phyloP scores from a whole-genome alignment of 2,797 vertebrate species.

The Scolopax rusticola region DNA sequence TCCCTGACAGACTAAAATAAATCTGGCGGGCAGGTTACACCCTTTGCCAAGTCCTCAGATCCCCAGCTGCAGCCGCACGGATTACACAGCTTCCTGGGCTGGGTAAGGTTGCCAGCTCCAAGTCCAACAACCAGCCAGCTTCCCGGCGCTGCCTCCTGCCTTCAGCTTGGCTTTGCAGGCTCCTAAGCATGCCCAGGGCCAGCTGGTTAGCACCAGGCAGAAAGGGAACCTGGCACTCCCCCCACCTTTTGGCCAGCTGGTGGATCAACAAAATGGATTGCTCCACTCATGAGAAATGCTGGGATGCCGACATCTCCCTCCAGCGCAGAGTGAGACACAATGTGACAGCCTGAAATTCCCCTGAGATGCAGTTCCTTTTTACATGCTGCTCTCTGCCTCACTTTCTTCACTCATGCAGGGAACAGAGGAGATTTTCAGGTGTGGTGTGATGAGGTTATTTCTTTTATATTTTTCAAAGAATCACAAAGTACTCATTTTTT shows the following conservation, averaged over 20 bases:
- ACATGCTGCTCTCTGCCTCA: background rate
- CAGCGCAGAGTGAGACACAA: fast-evolving
- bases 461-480: background rate
- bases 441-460: background rate
- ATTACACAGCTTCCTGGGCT: background rate
- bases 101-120: background rate
- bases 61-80: constrained; percentile 45
- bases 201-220: constrained; percentile 68
- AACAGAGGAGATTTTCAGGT: background rate
- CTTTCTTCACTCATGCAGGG: fast-evolving
- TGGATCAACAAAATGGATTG: constrained; percentile 57
- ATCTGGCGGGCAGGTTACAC: constrained; percentile 34
- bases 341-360: background rate
- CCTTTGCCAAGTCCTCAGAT: constrained; percentile 36
- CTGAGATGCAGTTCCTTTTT: fast-evolving
- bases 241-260: constrained; percentile 47
- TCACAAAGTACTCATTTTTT: background rate
- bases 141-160: background rate
- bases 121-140: background rate
- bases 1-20: constrained; percentile 63
- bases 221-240: constrained; percentile 53
- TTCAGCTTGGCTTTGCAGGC: constrained; percentile 36
- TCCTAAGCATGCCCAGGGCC: background rate
- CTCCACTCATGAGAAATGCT: constrained; percentile 51
- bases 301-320: background rate